Evolutionary conservation across 2,113 vertebrate genomes (phyloP), one percentile per base, ranked within the genome.

Genomic region (Brienomyrus longianalis): DNA sequence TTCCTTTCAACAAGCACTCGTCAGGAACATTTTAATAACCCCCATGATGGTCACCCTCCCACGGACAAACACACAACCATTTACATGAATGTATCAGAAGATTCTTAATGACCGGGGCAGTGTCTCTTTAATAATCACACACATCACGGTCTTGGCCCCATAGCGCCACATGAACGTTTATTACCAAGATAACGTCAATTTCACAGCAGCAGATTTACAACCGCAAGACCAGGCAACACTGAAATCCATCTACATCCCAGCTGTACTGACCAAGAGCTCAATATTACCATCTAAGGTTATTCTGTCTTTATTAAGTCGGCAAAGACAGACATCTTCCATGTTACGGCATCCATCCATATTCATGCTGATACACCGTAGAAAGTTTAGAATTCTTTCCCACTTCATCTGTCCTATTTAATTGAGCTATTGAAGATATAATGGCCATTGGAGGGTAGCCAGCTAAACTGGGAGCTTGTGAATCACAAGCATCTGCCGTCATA

Each of bases 331-430:
- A 84, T n/a, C 83, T 50, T 84, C 45, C 83, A 48, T 10, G 21
- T 23, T 48, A 84, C 15, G 19, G 3, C 19, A 47, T 9, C 21
- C 15, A 84, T 48, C 19, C 45, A 45, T 84, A 80, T 84, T 84
- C 39, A 48, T 48, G 45, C 45, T 84, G 83, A 84, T 48, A 43
- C 35, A 80, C 35, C 35, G 17, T 43, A 19, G 74, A 80, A 80
- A 80, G 74, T 80, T 80, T 80, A 80, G 35, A 6, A 80, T 80
- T 80, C 83, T 85, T 85, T 50, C 83, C 19, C n/a, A 3, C 19
- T n/a, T 85, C 83, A 50, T 85, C 83, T n/a, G 83, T 85, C 83
- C 83, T 48, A n/a, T 23, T 85, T 80, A 43, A 19, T 43, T 80
- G 35, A 80, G 35, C 74, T 50, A 27, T 50, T 50, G 23, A 50